Evolutionary conservation across 1,140 invertebrate genomes (phyloP).

Genomic region (Hesperophylax magnus): DNA sequence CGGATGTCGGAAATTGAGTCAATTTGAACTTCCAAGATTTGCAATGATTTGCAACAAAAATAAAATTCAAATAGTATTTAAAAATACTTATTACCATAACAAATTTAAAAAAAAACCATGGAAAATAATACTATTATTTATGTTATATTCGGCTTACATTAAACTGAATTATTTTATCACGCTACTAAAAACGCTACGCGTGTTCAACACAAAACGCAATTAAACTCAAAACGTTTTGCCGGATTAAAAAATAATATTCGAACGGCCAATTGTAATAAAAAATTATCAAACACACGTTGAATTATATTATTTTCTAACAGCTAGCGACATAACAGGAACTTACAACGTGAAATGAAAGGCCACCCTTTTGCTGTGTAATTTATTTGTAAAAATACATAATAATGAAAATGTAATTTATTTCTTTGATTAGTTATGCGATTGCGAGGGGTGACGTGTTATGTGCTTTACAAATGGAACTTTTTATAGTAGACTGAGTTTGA

Average conservation of each 20-base stretch:
- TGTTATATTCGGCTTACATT: too few species aligned
- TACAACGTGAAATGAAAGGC: not conserved
- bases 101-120: too few species aligned
- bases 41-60: too few species aligned
- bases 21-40: too few species aligned
- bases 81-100: too few species aligned
- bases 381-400: conserved; percentile 14
- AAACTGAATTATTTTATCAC: too few species aligned
- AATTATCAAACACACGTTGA: not conserved
- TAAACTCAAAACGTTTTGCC: not conserved
- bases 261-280: not conserved
- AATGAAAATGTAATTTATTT: not conserved
- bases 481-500: too few species aligned
- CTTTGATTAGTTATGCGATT: conserved; percentile 1
- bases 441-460: not conserved
- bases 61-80: too few species aligned
- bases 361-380: not conserved
- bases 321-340: not conserved
- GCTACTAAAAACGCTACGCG: not conserved
- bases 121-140: too few species aligned
- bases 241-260: not conserved
- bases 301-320: conserved; percentile 1
- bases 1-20: too few species aligned
- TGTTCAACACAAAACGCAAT: not conserved
- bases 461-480: too few species aligned